Evolutionary conservation across 2,888 invertebrate species (phyloP), one percentile per base, ranked within the genome.

Genomic region (Pachycephus smyrnensis): DNA sequence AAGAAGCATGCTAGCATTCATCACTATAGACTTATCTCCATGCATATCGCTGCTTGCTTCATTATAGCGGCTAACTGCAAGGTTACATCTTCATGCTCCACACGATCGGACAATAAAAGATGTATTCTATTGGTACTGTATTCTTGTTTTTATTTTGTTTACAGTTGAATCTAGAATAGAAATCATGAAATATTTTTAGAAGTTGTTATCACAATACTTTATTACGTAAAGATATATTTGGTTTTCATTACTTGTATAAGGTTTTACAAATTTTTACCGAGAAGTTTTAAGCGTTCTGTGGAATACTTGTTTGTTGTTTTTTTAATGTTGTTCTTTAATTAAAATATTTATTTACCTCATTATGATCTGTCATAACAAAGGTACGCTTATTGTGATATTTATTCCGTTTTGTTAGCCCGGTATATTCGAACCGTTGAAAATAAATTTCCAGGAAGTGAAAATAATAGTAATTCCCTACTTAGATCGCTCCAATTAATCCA

Each of bases 21-120:
- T 85, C 86, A 86, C 82, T 81, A 82, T 82, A 84, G 82, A 81
- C 81, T 82, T 85, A 85, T 85, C 86, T 83, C 79, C 83, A 76
- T 81, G 78, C 75, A 81, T 86, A 86, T 83, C 83, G 80, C 82
- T 78, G 83, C 82, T 85, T 83, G 78, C 85, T 81, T 86, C 81
- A 86, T 85, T 85, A 86, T 81, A 82, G 81, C 84, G 73, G 75
- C 80, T 73, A 74, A 75, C 81, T 77, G 73, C 77, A 77, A 76
- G 81, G 82, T 82, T 85, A 85, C 86, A 82, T 85, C 86, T 86
- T 86, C 82, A 86, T 85, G 83, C 82, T 82, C 80, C 55, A 82
- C 81, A 79, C 80, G 77, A 78, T 55, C 9, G 55, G 23, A 55
- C 55, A 55, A 55, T 55, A 55, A 55, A 55, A 23, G 9, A 55